Evolutionary conservation across 2,797 vertebrate species (phyloP), one percentile per base, ranked within the genome.

Genomic region (Peromyscus aztecus): DNA sequence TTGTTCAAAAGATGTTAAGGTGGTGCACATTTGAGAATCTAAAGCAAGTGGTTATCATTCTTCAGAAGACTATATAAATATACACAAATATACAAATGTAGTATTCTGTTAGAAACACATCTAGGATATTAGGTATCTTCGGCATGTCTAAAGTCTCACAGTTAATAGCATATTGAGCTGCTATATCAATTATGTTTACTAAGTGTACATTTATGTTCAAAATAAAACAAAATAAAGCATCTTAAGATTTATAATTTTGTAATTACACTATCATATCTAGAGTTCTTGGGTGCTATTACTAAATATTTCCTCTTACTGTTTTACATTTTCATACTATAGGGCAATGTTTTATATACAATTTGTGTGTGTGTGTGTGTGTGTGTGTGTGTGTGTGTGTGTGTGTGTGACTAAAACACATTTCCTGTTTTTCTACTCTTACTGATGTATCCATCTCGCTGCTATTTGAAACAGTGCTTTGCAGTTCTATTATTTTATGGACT

Each of bases 401-500:
- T 55, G 13, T 52, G 13, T 52, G 6, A 34, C 2, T 27, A 24
- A 57, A 59, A 57, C 9, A 17, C 37, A 24, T 65, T 94, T 75
- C 34, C 17, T 78, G 67, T 43, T 83, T 94, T 65, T 82, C 12
- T 94, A 31, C 10, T 86, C 12, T 52, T 46, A 2, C 23, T 67
- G 40, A 31, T 65, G 16, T 65, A 89, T 71, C 34, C 6, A 34
- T 52, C 34, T 14, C 11, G 17, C 88, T 55, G 57, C 78, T 86
- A 4, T 65, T 86, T 52, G 46, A n/a, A 90, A 87, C 43, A 40
- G 13, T 49, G 67, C n/a, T 90, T 94, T 73, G 71, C 63, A 94
- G 69, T 87, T 91, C 31, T 4, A 31, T 91, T 96, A 57, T 91
- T 96, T 96, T 94, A 92, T 92, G 75, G n/a, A 83, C 73, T 80